These are phyloP conservation scores for Ischnus inquisitorius DNA, from an alignment of 2,888 invertebrate species.

Conservation along the genomic window DNA sequence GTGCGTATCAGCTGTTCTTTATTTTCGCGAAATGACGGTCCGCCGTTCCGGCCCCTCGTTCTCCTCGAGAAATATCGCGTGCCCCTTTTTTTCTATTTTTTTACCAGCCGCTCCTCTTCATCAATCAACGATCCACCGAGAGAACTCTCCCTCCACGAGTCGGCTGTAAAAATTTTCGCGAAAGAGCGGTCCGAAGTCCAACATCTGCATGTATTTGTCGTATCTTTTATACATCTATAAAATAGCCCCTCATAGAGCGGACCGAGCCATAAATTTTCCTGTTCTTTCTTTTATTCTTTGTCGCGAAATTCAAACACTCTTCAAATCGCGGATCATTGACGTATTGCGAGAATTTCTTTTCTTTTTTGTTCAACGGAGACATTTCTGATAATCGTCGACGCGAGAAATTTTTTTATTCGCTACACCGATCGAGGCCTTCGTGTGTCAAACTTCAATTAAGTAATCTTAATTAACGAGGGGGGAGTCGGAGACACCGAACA, in stretches of 20 bases:
- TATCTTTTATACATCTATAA: neutral
- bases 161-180: neutral
- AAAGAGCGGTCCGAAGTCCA: slow-evolving; percentile 2
- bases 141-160: neutral
- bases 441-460: slow-evolving; percentile 21
- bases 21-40: neutral
- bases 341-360: neutral
- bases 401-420: neutral
- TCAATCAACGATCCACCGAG: neutral
- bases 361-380: neutral
- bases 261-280: neutral
- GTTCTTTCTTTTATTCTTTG: neutral
- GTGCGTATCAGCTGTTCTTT: slow-evolving; percentile 14
- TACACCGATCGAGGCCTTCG: neutral
- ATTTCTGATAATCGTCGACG: neutral
- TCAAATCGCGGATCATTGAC: neutral
- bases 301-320: neutral
- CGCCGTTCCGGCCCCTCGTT: neutral
- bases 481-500: slow-evolving; percentile 24
- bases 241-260: neutral
- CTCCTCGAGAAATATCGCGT: neutral
- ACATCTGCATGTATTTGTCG: neutral
- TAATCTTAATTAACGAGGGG: slow-evolving; percentile 50
- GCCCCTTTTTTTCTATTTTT: neutral
- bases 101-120: neutral